phyloP scores from a whole-genome alignment of 2,797 vertebrate species.

The Gobio occitaniae region DNA sequence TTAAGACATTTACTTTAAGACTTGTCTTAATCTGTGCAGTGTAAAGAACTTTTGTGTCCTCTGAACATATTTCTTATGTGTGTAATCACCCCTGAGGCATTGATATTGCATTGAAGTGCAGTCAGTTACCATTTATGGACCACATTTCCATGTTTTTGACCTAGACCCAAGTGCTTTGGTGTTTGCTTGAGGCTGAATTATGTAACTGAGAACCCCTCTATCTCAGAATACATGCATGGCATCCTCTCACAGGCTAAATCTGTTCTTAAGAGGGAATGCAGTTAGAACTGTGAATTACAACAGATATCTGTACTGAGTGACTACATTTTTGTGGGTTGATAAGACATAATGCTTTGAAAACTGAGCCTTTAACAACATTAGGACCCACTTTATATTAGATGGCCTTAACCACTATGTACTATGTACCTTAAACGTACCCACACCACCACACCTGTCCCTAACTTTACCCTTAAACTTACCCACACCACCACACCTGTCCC shows the following conservation, averaged over 20 bases:
- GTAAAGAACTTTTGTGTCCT: not conserved
- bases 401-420: too few relatives aligned
- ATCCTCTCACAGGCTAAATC: slow-evolving; percentile 10
- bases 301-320: not conserved
- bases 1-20: not conserved
- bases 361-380: not conserved
- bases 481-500: too few relatives aligned
- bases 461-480: too few relatives aligned
- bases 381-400: too few relatives aligned
- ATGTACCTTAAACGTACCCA: too few relatives aligned
- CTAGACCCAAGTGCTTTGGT: not conserved
- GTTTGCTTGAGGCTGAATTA: slow-evolving; percentile 18
- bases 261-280: not conserved
- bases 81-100: not conserved
- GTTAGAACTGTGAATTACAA: not conserved
- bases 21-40: not conserved
- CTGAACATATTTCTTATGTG: not conserved
- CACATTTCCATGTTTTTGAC: slow-evolving; percentile 9
- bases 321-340: not conserved
- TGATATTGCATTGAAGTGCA: slow-evolving; percentile 1
- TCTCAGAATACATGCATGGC: slow-evolving; percentile 1
- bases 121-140: not conserved
- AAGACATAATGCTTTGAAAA: not conserved
- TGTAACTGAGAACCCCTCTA: not conserved
- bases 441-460: too few relatives aligned